Percentiles rank a stretch among this genome's conserved stretches.
These are phyloP conservation scores for Cyprinus carpio DNA, from an alignment of 2,113 vertebrate genomes.

Conservation along the genomic window DNA sequence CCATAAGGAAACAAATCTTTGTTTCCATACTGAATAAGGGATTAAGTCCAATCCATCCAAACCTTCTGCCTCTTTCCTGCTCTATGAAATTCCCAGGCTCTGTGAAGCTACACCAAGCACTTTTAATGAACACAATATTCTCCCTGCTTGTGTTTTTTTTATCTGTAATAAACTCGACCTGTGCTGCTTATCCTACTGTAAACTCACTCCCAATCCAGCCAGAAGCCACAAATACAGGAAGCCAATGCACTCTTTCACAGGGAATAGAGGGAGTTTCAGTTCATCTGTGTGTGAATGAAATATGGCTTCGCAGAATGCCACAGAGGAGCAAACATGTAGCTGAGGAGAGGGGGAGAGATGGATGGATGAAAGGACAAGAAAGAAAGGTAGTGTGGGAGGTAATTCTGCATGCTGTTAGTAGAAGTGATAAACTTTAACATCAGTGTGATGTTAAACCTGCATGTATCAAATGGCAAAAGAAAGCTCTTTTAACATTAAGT, in stretches of 20 bases:
- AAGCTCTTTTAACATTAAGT: background rate
- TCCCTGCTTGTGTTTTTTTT: conserved; percentile 12
- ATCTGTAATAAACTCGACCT: conserved; percentile 1
- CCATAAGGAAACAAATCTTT: conserved; percentile 40
- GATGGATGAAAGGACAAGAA: conserved; percentile 29
- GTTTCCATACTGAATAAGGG: conserved; percentile 17
- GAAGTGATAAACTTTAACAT: conserved; percentile 37
- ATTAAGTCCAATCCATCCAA: conserved; percentile 38
- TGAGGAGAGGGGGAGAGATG: conserved; percentile 10
- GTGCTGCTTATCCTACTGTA: background rate
- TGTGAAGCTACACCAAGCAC: background rate
- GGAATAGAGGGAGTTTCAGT: conserved; percentile 9
- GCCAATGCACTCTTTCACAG: conserved; percentile 28
- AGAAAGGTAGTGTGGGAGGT: conserved; percentile 13
- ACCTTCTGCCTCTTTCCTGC: background rate
- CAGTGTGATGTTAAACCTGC: conserved; percentile 11
- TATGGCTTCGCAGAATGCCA: conserved; percentile 34
- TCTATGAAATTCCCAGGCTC: conserved; percentile 42
- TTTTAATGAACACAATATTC: conserved; percentile 37
- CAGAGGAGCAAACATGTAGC: background rate
- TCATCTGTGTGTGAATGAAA: conserved; percentile 6
- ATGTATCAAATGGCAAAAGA: conserved; percentile 8
- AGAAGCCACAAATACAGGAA: conserved; percentile 37
- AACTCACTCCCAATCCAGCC: conserved; percentile 22
- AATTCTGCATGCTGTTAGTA: background rate